Conservation (phyloP, 2,888 invertebrate species). For the Schrankia costaestrigalis region DNA sequence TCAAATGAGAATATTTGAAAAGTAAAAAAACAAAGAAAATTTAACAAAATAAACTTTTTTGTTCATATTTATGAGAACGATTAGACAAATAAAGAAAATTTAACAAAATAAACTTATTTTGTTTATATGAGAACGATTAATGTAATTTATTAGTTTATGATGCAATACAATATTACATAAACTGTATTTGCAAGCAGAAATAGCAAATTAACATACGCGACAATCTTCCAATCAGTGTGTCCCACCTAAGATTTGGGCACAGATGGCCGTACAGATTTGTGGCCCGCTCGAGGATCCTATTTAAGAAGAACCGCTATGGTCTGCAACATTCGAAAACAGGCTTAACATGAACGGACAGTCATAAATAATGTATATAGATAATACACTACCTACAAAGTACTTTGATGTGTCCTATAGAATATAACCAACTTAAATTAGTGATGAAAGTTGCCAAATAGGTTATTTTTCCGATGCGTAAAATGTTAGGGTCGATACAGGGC, state of each 20-base stretch:
- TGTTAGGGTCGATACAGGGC: neutral
- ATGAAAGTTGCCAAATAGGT: slow-evolving; percentile 7
- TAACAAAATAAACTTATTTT: no score
- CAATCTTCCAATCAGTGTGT: slow-evolving; percentile 43
- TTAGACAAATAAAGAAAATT: no score
- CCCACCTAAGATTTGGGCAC: slow-evolving; percentile 58
- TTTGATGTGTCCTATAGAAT: slow-evolving; percentile 23
- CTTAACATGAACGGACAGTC: slow-evolving; percentile 49
- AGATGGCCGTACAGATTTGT: slow-evolving; percentile 71
- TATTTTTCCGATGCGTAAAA: slow-evolving; percentile 1
- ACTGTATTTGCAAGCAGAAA: no score
- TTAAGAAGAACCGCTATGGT: slow-evolving; percentile 56
- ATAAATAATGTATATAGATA: slow-evolving; percentile 22
- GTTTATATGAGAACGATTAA: no score
- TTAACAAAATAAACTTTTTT: no score
- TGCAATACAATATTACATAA: no score
- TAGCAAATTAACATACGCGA: neutral
- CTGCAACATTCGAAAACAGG: slow-evolving; percentile 51
- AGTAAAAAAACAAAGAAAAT: no score
- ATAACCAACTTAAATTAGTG: slow-evolving; percentile 17
- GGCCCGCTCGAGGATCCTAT: slow-evolving; percentile 67
- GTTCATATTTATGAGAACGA: no score
- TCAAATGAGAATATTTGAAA: no score
- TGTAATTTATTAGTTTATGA: no score
- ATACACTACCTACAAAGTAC: slow-evolving; percentile 7